These are phyloP conservation scores for Platysteira castanea DNA, from an alignment of 2,113 vertebrate genomes.

Conservation along the genomic window DNA sequence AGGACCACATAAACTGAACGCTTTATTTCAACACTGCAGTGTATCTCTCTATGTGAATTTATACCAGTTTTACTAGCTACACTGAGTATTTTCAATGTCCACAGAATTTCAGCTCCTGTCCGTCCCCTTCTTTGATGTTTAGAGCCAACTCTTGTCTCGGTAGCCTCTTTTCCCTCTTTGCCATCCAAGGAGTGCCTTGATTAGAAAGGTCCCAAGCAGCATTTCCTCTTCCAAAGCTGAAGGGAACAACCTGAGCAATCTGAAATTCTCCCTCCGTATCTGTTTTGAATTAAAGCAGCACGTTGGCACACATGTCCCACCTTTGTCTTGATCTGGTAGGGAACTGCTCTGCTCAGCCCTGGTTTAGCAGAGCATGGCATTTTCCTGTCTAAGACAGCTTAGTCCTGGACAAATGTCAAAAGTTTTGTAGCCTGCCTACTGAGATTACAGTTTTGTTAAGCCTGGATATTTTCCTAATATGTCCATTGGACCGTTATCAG, in stretches of 20 bases:
- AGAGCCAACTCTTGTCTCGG: neutral
- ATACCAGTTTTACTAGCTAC: neutral
- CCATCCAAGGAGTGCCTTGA: neutral
- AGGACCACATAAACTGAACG: neutral
- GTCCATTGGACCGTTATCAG: neutral
- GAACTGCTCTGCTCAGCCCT: neutral
- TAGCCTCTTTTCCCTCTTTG: neutral
- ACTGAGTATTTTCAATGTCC: neutral
- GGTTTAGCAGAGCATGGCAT: neutral
- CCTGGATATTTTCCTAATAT: neutral
- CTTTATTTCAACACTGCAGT: neutral
- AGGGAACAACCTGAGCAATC: neutral
- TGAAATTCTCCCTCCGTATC: accelerated
- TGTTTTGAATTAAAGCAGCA: neutral
- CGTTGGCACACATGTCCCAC: accelerated
- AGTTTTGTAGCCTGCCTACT: neutral
- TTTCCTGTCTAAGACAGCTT: neutral
- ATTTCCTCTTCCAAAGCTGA: neutral
- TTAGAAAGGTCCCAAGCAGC: neutral
- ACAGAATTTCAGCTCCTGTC: neutral
- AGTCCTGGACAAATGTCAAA: neutral
- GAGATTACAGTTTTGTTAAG: neutral
- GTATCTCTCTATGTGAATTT: neutral
- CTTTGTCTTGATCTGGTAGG: neutral
- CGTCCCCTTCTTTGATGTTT: neutral